Evolutionary conservation across 2,888 invertebrate genomes (phyloP), one percentile per base, ranked within the genome.

Genomic region (Pyrrhosoma nymphula): DNA sequence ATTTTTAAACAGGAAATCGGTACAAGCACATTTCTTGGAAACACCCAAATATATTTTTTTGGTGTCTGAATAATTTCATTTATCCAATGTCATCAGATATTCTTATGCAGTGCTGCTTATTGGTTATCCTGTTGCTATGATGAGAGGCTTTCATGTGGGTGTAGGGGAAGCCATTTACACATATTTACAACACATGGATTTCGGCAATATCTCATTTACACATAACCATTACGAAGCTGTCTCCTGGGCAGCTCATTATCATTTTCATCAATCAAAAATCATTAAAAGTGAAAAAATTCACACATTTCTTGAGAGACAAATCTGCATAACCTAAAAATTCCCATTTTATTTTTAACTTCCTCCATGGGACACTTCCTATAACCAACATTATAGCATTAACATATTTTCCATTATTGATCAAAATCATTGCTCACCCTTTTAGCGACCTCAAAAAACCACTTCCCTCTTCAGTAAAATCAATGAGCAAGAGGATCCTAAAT

Each of bases 171-270:
- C 93, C 93, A 69, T 47, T 93, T 93, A 63, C 69, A 93, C 93
- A 47, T 93, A 93, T 93, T 93, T 93, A 93, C 93, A 93, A 93
- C 63, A 69, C 93, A 47, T 93, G 47, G n/a, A 93, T 91, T 93
- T 55, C 47, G 91, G 91, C 63, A 91, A 93, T 35, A 93, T 69
- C 93, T 93, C 69, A 93, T 93, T 93, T 63, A 93, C 93, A 69
- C 93, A 63, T 47, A 93, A 93, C 69, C 69, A 39, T 26, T 20
- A 93, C 75, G 75, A 69, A 23, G 47, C 69, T 63, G 47, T 69
- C 69, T 93, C n/a, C 26, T 89, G n/a, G 47, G n/a, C 56, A 47
- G 47, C 56, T 69, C 69, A 47, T 93, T 69, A 47, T 69, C 47
- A 93, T 93, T 93, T 69, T 91, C 47, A 47, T 93, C 93, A 93